Conservation (phyloP, 2,797 vertebrate genomes). For the Oryzias dopingdopingensis region DNA sequence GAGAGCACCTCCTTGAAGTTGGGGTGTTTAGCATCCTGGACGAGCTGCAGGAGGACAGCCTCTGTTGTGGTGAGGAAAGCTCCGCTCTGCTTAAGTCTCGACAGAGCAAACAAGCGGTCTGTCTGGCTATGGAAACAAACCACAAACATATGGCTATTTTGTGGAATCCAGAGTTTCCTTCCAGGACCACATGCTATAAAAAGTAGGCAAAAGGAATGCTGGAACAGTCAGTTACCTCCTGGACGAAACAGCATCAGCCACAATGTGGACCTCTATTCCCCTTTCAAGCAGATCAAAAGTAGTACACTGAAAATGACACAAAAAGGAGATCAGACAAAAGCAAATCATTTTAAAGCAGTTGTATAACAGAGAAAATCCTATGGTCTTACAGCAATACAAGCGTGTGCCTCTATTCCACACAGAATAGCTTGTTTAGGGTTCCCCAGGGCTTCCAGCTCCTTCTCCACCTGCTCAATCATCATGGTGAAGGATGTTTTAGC, state of each 20-base stretch:
- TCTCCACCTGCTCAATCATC: constrained; percentile 79
- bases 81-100: constrained; percentile 87
- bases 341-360: neutral
- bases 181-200: neutral
- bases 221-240: constrained; percentile 75
- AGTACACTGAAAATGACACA: constrained; percentile 77
- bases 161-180: neutral
- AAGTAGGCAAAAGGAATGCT: neutral
- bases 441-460: constrained; percentile 70
- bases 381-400: constrained; percentile 84
- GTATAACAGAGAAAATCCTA: neutral
- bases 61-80: constrained; percentile 90
- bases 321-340: neutral
- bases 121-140: constrained; percentile 78
- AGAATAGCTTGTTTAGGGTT: constrained; percentile 82
- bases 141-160: neutral
- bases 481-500: constrained; percentile 88
- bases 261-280: constrained; percentile 86
- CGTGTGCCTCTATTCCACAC: constrained; percentile 89
- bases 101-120: constrained; percentile 85
- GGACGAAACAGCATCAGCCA: constrained; percentile 87
- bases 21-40: constrained; percentile 83
- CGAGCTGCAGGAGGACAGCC: constrained; percentile 84
- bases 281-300: constrained; percentile 84
- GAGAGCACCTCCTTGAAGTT: constrained; percentile 85